phyloP scores from a whole-genome alignment of 2,797 vertebrate genomes.

The Rhabdomys pumilio region DNA sequence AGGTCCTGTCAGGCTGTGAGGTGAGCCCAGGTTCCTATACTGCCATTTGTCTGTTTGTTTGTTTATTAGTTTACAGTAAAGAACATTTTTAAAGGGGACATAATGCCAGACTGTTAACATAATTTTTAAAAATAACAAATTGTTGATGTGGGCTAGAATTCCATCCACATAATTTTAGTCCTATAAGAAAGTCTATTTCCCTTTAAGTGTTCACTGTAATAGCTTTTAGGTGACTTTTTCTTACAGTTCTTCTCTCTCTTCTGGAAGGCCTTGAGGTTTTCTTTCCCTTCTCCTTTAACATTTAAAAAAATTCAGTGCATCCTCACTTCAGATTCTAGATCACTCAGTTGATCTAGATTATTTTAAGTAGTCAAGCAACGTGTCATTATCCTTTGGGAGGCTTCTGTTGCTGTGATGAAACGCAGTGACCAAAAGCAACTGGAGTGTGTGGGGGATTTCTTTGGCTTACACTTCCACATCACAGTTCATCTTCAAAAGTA shows the following conservation, averaged over 20 bases:
- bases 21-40: constrained; percentile 88
- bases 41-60: not conserved
- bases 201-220: constrained; percentile 49
- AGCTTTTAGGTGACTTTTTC: constrained; percentile 37
- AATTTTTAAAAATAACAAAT: not conserved
- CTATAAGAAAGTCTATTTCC: not conserved
- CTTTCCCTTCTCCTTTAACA: constrained; percentile 39
- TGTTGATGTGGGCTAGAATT: constrained; percentile 14
- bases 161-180: not conserved
- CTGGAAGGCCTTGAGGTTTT: constrained; percentile 61
- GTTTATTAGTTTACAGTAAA: not conserved
- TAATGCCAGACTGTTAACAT: not conserved
- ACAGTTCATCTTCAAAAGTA: not conserved
- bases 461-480: not conserved
- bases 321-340: not conserved
- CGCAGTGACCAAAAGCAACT: not conserved
- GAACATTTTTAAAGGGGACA: constrained; percentile 7
- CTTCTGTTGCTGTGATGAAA: not conserved
- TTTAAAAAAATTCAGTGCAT: constrained; percentile 15
- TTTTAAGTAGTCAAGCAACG: not conserved
- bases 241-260: constrained; percentile 20
- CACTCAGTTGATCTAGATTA: constrained; percentile 1
- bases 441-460: not conserved
- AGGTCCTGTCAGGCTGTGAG: constrained; percentile 95
- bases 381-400: constrained; percentile 23